Percentiles rank a stretch among this genome's conserved stretches.
phyloP scores from a whole-genome alignment of 2,888 invertebrate genomes.

The Orthosia gothica region DNA sequence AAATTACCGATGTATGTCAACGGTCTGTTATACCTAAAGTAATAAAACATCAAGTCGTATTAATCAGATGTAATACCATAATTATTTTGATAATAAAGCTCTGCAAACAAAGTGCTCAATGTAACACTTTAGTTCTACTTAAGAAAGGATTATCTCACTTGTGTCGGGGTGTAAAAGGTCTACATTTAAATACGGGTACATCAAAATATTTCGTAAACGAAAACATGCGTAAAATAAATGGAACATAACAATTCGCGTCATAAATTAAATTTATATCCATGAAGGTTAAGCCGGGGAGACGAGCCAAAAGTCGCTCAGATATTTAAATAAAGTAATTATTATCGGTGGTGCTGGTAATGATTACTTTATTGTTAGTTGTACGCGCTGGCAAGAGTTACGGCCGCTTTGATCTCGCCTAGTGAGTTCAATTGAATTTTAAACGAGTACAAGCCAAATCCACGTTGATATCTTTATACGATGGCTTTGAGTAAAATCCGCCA shows the following conservation, averaged over 20 bases:
- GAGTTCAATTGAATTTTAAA: slow-evolving; percentile 78
- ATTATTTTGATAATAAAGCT: slow-evolving; percentile 53
- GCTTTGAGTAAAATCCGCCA: slow-evolving; percentile 65
- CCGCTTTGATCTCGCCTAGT: slow-evolving; percentile 84
- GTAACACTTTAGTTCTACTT: slow-evolving; percentile 22
- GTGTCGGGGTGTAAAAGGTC: slow-evolving; percentile 50
- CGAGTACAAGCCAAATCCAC: slow-evolving; percentile 76
- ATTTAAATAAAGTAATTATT: slow-evolving; percentile 74
- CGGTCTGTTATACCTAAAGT: slow-evolving; percentile 40
- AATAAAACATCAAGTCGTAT: slow-evolving; percentile 49
- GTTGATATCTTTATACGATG: slow-evolving; percentile 83
- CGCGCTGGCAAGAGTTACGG: slow-evolving; percentile 76
- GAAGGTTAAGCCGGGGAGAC: slow-evolving; percentile 74
- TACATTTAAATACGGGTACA: slow-evolving; percentile 54
- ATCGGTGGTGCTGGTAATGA: slow-evolving; percentile 66
- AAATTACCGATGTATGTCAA: slow-evolving; percentile 58
- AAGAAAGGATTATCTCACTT: slow-evolving; percentile 34
- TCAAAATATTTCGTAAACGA: slow-evolving; percentile 64
- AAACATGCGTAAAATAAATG: slow-evolving; percentile 74
- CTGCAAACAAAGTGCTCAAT: slow-evolving; percentile 49
- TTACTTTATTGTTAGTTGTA: slow-evolving; percentile 80
- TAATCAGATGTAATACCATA: slow-evolving; percentile 47
- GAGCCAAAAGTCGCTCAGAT: slow-evolving; percentile 69
- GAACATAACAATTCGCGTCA: slow-evolving; percentile 72
- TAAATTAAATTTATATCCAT: slow-evolving; percentile 76